Percentiles rank a stretch among this genome's conserved stretches.
Evolutionary conservation across 2,797 vertebrate genomes (phyloP).

Genomic region (Pseudochirops corinnae): DNA sequence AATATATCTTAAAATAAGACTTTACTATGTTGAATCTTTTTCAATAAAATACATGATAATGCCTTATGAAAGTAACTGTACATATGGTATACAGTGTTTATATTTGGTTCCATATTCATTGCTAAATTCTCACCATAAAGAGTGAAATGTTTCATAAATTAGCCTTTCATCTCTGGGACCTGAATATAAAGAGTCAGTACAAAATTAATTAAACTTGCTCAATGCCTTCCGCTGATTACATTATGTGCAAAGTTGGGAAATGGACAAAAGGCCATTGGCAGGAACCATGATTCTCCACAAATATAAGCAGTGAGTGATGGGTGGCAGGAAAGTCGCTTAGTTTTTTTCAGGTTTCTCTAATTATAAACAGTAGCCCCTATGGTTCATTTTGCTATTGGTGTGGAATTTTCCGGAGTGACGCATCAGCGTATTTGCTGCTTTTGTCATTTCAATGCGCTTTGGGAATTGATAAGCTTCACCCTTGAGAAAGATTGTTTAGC

Average conservation of each 20-base stretch:
- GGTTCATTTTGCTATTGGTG: conserved; percentile 72
- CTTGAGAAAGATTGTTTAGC: conserved; percentile 73
- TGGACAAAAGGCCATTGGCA: conserved; percentile 39
- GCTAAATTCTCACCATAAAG: conserved; percentile 80
- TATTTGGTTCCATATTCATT: conserved; percentile 85
- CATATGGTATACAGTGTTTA: conserved; percentile 86
- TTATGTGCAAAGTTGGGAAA: conserved; percentile 30
- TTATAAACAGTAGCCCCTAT: conserved; percentile 50
- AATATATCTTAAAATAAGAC: conserved; percentile 88
- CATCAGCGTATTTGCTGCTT: conserved; percentile 76
- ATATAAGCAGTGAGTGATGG: conserved; percentile 68
- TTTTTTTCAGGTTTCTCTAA: conserved; percentile 58
- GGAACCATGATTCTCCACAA: conserved; percentile 47
- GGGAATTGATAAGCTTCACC: conserved; percentile 75
- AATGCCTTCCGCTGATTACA: conserved; percentile 61
- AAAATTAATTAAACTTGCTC: conserved; percentile 55
- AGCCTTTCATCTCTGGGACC: conserved; percentile 79
- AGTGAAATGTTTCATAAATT: conserved; percentile 81
- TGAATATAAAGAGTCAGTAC: conserved; percentile 58
- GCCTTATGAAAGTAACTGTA: conserved; percentile 89
- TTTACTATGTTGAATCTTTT: conserved; percentile 87
- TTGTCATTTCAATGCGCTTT: conserved; percentile 75
- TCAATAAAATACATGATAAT: conserved; percentile 88
- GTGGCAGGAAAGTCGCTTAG: conserved; percentile 70
- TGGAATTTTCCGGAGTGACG: conserved; percentile 72